These are phyloP conservation scores for Papilio dardanus DNA, from an alignment of 1,140 invertebrate species.

Conservation along the genomic window DNA sequence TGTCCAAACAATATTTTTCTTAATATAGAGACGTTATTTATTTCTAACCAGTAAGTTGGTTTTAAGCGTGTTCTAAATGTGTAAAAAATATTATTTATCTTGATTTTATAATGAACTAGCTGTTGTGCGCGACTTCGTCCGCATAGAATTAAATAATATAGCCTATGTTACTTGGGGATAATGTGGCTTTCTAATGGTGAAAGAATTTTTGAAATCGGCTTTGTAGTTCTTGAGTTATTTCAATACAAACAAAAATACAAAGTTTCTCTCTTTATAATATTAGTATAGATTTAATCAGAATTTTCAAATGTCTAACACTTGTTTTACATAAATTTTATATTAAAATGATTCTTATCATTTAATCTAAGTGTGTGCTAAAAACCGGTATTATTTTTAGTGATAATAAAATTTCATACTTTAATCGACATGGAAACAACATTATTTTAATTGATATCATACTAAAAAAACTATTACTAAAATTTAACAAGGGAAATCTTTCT, in stretches of 20 bases:
- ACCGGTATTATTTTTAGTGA: background rate
- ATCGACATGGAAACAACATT: background rate
- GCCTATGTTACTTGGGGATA: too few relatives aligned
- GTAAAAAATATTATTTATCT: too few relatives aligned
- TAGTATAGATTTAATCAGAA: background rate
- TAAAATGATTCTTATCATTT: background rate
- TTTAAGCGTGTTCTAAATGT: too few relatives aligned
- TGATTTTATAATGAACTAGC: too few relatives aligned
- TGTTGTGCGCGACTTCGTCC: too few relatives aligned
- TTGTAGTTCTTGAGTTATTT: too few relatives aligned
- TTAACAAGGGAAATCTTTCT: constrained; percentile 41
- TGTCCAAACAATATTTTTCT: constrained; percentile 51
- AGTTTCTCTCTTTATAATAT: background rate
- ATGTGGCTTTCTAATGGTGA: too few relatives aligned
- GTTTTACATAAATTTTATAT: constrained; percentile 19
- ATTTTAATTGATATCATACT: background rate
- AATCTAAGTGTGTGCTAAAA: background rate
- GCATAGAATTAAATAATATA: too few relatives aligned
- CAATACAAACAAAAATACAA: too few relatives aligned
- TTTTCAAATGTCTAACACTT: background rate
- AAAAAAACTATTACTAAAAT: constrained; percentile 37
- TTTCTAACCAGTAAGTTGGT: too few relatives aligned
- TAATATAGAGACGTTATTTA: too few relatives aligned
- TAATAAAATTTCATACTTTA: background rate
- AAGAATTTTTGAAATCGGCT: too few relatives aligned